Percentiles rank a stretch among this genome's conserved stretches.
These are phyloP conservation scores for Rhingia campestris DNA, from an alignment of 2,888 invertebrate genomes.

Conservation along the genomic window DNA sequence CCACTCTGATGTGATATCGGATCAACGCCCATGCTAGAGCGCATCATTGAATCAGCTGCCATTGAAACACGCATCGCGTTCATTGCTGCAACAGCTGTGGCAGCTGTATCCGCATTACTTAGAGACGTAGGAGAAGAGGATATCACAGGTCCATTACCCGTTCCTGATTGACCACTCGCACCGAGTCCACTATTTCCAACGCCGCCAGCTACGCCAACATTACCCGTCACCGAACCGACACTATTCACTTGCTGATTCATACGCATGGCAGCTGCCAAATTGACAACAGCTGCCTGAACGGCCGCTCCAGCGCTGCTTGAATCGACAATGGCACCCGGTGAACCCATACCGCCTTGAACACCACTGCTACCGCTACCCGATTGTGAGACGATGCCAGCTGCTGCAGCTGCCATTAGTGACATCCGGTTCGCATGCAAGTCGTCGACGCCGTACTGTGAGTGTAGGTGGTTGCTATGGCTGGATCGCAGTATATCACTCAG, in stretches of 20 bases:
- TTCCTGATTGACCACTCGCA: constrained; percentile 30
- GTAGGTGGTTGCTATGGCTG: constrained; percentile 75
- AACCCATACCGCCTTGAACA: constrained; percentile 82
- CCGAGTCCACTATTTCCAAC: constrained; percentile 28
- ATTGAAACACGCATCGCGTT: constrained; percentile 86
- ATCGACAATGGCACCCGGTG: constrained; percentile 83
- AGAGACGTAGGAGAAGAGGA: constrained; percentile 81
- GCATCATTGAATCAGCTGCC: constrained; percentile 84
- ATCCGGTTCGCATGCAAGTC: constrained; percentile 86
- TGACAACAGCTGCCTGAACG: constrained; percentile 89
- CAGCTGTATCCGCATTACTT: constrained; percentile 76
- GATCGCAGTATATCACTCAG: constrained; percentile 80
- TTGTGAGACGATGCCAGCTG: constrained; percentile 86
- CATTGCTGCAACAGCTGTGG: constrained; percentile 85
- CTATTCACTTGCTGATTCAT: constrained; percentile 82
- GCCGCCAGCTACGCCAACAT: constrained; percentile 42
- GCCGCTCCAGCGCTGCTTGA: constrained; percentile 85
- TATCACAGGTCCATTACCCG: constrained; percentile 74
- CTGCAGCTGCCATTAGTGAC: constrained; percentile 88
- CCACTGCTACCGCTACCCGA: constrained; percentile 83
- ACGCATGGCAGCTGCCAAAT: constrained; percentile 90
- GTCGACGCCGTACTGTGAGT: constrained; percentile 87
- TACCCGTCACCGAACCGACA: constrained; percentile 49
- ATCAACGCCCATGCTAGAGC: constrained; percentile 80
- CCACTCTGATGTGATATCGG: constrained; percentile 81